Evolutionary conservation across 2,888 invertebrate species (phyloP), one percentile per base, ranked within the genome.

Genomic region (Drosophila niveifrons): DNA sequence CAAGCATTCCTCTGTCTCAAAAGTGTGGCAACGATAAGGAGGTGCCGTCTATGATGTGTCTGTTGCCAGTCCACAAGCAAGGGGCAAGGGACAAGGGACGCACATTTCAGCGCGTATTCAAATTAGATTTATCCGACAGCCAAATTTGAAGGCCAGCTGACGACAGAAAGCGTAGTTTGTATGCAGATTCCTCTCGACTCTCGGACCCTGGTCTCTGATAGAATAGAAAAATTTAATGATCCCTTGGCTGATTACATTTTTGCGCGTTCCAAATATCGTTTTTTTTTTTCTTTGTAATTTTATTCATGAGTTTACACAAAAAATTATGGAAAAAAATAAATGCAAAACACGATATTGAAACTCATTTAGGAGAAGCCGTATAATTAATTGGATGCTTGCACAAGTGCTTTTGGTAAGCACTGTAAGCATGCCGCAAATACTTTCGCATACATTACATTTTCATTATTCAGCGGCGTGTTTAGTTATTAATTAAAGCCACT

Each of bases 91-190:
- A 8, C 56, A n/a, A 39, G 53, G 36, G 15, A 66, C 66, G 68
- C 66, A 71, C 82, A 88, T 88, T 75, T 62, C 65, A 64, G 67
- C 88, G 71, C 69, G 66, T 83, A 89, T 87, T 89, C 81, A 84
- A 84, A 84, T 84, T 89, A 74, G 88, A 86, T 86, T 78, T 87
- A 80, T 67, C 72, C 75, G 57, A 73, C 75, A 71, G 68, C 65
- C 46, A 75, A 68, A 75, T 66, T 68, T 86, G 72, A 82, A 55
- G 46, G 46, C 57, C 79, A 57, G 65, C 69, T 68, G 75, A 18
- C 57, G 50, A 63, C 28, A 55, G 13, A 2, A 7, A 36, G 4
- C 36, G 39, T 41, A 41, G 15, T 41, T 15, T 41, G 39, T 48
- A 34, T 28, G 47, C 39, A 17, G 36, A 39, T 41, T n/a, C 39